Evolutionary conservation across 2,888 invertebrate species (phyloP).

Genomic region (Rutpela maculata): DNA sequence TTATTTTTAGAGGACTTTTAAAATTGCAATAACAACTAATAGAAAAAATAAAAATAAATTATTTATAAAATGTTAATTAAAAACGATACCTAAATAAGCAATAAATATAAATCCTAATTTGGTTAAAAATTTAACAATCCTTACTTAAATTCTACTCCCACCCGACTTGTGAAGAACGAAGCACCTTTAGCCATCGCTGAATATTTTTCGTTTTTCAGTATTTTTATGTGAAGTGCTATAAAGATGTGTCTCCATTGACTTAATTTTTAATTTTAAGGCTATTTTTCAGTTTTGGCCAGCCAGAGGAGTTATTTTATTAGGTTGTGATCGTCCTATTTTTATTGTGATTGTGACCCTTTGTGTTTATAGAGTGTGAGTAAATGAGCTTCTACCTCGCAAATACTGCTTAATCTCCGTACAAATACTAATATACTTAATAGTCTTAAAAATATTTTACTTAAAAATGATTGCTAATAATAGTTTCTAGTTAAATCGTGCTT

Average conservation of each 20-base stretch:
- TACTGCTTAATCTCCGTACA: slow-evolving; percentile 26
- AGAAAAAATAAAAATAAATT: not conserved
- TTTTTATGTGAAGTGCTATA: slow-evolving; percentile 60
- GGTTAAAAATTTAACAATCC: slow-evolving; percentile 28
- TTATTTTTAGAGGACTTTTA: not conserved
- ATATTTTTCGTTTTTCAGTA: slow-evolving; percentile 37
- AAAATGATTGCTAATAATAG: not conserved
- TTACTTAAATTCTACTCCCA: not conserved
- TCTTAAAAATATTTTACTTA: slow-evolving; percentile 37
- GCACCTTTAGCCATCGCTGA: slow-evolving; percentile 54
- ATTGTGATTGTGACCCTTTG: slow-evolving; percentile 45
- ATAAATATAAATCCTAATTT: slow-evolving; percentile 33
- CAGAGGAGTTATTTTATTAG: slow-evolving; percentile 62
- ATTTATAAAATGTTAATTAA: not conserved
- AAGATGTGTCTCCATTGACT: slow-evolving; percentile 69
- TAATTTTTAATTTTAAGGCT: slow-evolving; percentile 53
- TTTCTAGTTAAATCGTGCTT: slow-evolving; percentile 1
- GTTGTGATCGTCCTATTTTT: slow-evolving; percentile 54
- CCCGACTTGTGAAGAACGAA: slow-evolving; percentile 41
- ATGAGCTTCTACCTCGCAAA: slow-evolving; percentile 45
- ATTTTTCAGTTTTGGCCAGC: slow-evolving; percentile 65
- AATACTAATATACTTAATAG: slow-evolving; percentile 23
- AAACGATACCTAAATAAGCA: not conserved
- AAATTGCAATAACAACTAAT: not conserved
- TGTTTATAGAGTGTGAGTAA: slow-evolving; percentile 54